Percentiles rank a stretch among this genome's conserved stretches.
Evolutionary conservation across 1,140 invertebrate genomes (phyloP).

Genomic region (Tribolium madens): DNA sequence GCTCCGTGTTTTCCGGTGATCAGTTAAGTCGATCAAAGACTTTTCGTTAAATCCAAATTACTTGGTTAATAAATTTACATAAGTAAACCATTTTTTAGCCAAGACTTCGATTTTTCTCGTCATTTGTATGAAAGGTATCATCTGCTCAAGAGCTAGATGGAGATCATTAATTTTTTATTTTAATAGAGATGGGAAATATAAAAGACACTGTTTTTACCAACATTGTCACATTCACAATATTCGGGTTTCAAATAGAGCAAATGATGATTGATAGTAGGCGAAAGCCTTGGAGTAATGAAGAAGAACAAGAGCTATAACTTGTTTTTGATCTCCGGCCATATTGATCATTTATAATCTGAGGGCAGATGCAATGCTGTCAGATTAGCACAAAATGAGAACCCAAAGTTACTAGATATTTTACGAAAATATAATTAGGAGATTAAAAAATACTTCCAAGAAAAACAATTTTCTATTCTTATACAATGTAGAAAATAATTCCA

Average conservation of each 20-base stretch:
- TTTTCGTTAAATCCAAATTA: slow-evolving; percentile 16
- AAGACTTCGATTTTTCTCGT: not conserved
- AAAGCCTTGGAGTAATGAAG: slow-evolving; percentile 34
- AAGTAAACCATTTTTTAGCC: not conserved
- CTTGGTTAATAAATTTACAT: slow-evolving; percentile 29
- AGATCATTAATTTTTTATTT: slow-evolving; percentile 15
- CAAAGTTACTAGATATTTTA: slow-evolving; percentile 1
- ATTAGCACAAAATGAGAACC: slow-evolving; percentile 30
- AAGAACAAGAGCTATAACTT: slow-evolving; percentile 39
- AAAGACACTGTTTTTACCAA: not conserved
- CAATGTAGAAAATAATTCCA: not conserved
- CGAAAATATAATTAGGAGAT: not conserved
- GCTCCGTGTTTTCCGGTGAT: slow-evolving; percentile 13
- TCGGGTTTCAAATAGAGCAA: slow-evolving; percentile 14
- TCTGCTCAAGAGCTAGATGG: not conserved
- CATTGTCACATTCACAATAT: slow-evolving; percentile 27
- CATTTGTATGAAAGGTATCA: not conserved
- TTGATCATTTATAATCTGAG: slow-evolving; percentile 36
- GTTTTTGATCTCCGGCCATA: slow-evolving; percentile 32
- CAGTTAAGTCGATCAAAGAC: slow-evolving; percentile 9
- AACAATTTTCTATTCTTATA: not conserved
- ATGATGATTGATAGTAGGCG: slow-evolving; percentile 24
- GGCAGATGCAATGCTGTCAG: slow-evolving; percentile 35
- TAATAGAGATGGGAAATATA: slow-evolving; percentile 1
- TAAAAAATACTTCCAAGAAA: not conserved